Conservation (phyloP, 2,113 vertebrate genomes). For the Pavo muticus region DNA sequence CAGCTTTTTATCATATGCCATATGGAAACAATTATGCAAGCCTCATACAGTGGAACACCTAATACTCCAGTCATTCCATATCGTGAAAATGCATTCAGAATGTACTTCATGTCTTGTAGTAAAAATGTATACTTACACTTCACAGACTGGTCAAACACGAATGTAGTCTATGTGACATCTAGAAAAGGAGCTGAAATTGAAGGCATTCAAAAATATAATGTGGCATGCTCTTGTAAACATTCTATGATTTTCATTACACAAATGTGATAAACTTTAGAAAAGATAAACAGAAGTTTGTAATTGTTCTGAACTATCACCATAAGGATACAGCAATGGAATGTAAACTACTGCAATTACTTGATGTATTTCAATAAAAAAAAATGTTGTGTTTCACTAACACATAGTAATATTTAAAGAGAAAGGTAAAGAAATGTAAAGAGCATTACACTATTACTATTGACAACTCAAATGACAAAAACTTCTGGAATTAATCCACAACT, state of each 20-base stretch:
- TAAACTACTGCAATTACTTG: background rate
- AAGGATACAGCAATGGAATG: background rate
- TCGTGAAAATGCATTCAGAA: background rate
- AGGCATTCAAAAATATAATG: background rate
- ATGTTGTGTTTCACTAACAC: background rate
- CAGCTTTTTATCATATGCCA: conserved; percentile 10
- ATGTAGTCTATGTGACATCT: background rate
- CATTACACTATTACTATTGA: background rate
- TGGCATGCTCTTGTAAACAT: background rate
- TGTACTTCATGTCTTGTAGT: background rate
- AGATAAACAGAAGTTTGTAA: background rate
- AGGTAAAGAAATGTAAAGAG: background rate
- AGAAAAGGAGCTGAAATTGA: background rate
- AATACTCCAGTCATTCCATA: background rate
- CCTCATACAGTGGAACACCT: background rate
- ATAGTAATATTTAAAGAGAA: background rate
- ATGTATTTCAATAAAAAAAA: background rate
- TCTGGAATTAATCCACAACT: background rate
- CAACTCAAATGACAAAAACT: background rate
- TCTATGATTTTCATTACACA: background rate
- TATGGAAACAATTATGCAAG: conserved; percentile 30
- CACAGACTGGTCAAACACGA: background rate
- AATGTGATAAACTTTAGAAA: background rate
- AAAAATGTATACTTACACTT: background rate
- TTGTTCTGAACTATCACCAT: background rate